Conservation (phyloP, 2,113 vertebrate species). For the Mastomys natalensis region DNA sequence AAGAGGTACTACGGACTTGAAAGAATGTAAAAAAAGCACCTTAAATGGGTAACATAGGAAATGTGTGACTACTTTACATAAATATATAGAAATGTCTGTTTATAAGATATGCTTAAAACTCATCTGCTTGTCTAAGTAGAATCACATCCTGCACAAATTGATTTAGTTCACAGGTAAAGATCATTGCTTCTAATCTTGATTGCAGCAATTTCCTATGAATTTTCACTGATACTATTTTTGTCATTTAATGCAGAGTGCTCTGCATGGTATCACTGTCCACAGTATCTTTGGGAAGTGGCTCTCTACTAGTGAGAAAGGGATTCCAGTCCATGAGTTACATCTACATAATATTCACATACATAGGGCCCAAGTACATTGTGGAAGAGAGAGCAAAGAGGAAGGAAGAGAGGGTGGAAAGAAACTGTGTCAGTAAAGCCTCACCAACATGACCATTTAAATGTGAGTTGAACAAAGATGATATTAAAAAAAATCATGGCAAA, state of each 20-base stretch:
- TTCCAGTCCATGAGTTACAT: not conserved
- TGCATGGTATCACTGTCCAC: not conserved
- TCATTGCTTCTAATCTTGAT: not conserved
- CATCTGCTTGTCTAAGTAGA: conserved; percentile 14
- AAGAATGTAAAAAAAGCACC: not conserved
- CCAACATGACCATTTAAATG: not conserved
- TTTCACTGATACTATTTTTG: not conserved
- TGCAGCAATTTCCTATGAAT: conserved; percentile 15
- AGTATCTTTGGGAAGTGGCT: not conserved
- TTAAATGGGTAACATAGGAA: not conserved
- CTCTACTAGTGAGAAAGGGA: not conserved
- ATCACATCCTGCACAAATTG: not conserved
- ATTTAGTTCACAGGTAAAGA: not conserved
- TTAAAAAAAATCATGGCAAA: not conserved
- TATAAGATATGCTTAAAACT: conserved; percentile 37
- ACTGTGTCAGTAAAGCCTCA: not conserved
- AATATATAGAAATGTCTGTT: not conserved
- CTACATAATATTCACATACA: not conserved
- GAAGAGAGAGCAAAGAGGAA: not conserved
- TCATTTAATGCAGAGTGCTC: not conserved
- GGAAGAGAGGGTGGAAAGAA: not conserved
- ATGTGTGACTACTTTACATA: not conserved
- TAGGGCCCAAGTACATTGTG: not conserved
- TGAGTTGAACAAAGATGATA: not conserved
- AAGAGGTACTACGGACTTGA: not conserved